Evolutionary conservation across 2,113 vertebrate species (phyloP).

Genomic region (Petrocephalus zakoni): DNA sequence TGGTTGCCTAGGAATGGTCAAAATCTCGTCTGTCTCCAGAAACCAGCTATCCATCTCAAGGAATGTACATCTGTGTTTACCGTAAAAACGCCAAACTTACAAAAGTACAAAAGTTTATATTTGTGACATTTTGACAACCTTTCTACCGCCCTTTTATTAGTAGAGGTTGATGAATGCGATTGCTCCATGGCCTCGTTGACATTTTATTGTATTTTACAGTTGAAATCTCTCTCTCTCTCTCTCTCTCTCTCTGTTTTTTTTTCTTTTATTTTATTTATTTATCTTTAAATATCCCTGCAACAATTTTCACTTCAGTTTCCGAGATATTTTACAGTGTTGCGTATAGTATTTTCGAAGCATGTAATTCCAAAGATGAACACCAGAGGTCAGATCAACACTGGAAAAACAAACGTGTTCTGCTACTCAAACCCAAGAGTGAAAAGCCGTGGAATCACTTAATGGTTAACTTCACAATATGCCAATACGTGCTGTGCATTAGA

Average conservation of each 20-base stretch:
- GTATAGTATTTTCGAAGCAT: neutral
- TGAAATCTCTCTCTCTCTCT: too few species aligned
- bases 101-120: neutral
- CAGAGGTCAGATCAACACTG: constrained; percentile 16
- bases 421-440: neutral
- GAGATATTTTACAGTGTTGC: neutral
- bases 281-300: neutral
- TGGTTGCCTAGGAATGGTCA: constrained; percentile 2
- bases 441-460: neutral
- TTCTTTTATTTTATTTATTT: neutral
- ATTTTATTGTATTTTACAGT: neutral
- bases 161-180: neutral
- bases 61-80: neutral
- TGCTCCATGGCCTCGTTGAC: neutral
- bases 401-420: neutral
- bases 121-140: neutral
- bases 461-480: neutral
- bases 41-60: neutral
- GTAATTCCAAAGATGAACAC: constrained; percentile 14
- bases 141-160: neutral
- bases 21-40: too few species aligned
- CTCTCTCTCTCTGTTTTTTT: too few species aligned
- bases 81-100: neutral
- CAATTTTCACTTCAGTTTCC: neutral
- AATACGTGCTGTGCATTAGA: neutral